phyloP scores from a whole-genome alignment of 2,797 vertebrate species.

The Merluccius polli region DNA sequence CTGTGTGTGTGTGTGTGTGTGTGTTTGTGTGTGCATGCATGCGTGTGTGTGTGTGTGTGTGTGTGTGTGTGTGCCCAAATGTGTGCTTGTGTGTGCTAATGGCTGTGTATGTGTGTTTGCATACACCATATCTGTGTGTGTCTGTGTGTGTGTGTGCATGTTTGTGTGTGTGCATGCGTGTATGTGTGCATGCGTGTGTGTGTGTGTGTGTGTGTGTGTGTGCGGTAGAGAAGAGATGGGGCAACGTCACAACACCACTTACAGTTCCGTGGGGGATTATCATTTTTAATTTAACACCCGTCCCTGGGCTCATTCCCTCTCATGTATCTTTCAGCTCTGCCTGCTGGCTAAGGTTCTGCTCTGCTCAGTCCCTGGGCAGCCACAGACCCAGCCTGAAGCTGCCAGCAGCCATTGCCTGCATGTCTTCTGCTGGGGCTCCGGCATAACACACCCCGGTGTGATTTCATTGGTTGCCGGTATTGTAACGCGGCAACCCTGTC shows the following conservation, averaged over 20 bases:
- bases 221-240: constrained; percentile 37
- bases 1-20: background rate
- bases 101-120: background rate
- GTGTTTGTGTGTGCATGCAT: background rate
- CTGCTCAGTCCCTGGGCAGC: constrained; percentile 10
- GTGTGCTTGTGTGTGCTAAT: background rate
- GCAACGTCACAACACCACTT: constrained; percentile 61
- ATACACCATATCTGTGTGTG: background rate
- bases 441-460: too few relatives aligned
- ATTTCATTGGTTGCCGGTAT: background rate
- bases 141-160: background rate
- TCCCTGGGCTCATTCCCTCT: constrained; percentile 45
- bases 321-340: constrained; percentile 64
- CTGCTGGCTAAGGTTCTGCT: constrained; percentile 22
- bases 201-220: constrained; percentile 6
- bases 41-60: background rate
- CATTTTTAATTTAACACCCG: constrained; percentile 74
- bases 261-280: constrained; percentile 57
- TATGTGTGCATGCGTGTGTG: constrained; percentile 1
- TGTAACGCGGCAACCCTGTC: background rate
- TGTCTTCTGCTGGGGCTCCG: too few relatives aligned
- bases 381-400: background rate
- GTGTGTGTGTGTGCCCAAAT: background rate
- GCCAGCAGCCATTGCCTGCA: background rate
- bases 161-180: background rate